Base-by-base conservation (phyloP, 2,888 invertebrate genomes). In the Pedicia rivosa region DNA sequence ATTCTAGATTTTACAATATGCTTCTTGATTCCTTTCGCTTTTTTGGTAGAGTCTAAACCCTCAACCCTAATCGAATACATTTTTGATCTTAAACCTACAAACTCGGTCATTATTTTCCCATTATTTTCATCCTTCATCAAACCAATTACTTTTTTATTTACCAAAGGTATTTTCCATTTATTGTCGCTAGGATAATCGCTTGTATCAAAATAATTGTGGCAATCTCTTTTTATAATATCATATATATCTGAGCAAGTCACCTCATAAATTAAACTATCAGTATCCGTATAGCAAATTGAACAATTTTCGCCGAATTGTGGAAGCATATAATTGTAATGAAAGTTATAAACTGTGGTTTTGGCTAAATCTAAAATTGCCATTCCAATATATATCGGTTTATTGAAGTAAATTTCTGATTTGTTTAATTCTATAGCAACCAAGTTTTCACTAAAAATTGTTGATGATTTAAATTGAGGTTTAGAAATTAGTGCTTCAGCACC, bases 391-490 rank as follows among this genome's bases (percentile, higher is more conserved):
- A 31, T 31, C 9, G 30, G 30, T 31, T 31, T 15, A 10, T 52
- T 42, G 12, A 50, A 44, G 12, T 40, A 22, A 13, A 53, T 40
- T 24, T 44, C 36, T 3, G 34, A 33, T 39, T 43, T 43, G 2
- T 37, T 40, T 27, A 51, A 19, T 37, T 52, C 45, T 24, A 50
- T 43, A 5, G 52, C 49, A 13, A 53, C 48, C 13, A 57, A 43
- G 43, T 51, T 47, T 46, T 55, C 49, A 19, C 43, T 41, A 43
- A 56, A 53, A 35, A 55, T 45, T 6, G 45, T 48, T 4, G 46
- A 19, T 39, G 47, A 52, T 24, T 54, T 49, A 44, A 56, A 58
- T 43, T 55, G 50, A 1, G 53, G 32, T n/a, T 20, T 22, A 6
- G 32, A 12, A 32, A 32, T 32, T 32, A 32, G n/a, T n/a, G n/a